Percentiles rank a stretch among this genome's conserved stretches.
Evolutionary conservation across 2,888 invertebrate species (phyloP).

Genomic region (Apamea crenata): DNA sequence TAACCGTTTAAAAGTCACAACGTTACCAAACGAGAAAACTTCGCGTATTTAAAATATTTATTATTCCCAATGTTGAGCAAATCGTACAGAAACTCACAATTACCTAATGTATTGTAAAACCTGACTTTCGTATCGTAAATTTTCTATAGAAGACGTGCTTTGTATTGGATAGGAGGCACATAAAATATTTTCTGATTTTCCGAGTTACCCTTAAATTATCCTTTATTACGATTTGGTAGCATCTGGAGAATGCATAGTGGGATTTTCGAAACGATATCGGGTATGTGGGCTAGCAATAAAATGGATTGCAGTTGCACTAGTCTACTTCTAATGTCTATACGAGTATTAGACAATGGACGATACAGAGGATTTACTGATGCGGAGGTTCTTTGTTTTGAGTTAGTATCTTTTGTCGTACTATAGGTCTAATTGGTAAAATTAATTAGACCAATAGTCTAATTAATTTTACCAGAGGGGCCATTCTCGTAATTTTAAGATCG

Average conservation of each 20-base stretch:
- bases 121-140: conserved; percentile 63
- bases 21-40: conserved; percentile 42
- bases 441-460: too few relatives aligned
- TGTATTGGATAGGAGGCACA: conserved; percentile 56
- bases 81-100: conserved; percentile 60
- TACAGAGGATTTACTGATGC: conserved; percentile 5
- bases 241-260: conserved; percentile 59
- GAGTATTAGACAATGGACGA: conserved; percentile 36
- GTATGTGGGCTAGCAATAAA: conserved; percentile 48
- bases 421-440: background rate
- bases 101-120: conserved; percentile 68
- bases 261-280: conserved; percentile 49
- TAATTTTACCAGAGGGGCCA: background rate
- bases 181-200: conserved; percentile 65
- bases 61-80: conserved; percentile 34
- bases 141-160: conserved; percentile 61
- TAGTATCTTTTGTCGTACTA: background rate
- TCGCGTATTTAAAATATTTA: conserved; percentile 46
- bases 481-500: too few relatives aligned
- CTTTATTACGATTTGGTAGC: conserved; percentile 53
- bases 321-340: conserved; percentile 51
- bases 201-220: conserved; percentile 60
- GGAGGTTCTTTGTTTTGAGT: conserved; percentile 26
- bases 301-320: conserved; percentile 54
- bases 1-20: conserved; percentile 43